A percentile compares a stretch with the other conserved stretches of the same genome.
Conservation (phyloP, 2,888 invertebrate genomes). For the Ligdia adustata region DNA sequence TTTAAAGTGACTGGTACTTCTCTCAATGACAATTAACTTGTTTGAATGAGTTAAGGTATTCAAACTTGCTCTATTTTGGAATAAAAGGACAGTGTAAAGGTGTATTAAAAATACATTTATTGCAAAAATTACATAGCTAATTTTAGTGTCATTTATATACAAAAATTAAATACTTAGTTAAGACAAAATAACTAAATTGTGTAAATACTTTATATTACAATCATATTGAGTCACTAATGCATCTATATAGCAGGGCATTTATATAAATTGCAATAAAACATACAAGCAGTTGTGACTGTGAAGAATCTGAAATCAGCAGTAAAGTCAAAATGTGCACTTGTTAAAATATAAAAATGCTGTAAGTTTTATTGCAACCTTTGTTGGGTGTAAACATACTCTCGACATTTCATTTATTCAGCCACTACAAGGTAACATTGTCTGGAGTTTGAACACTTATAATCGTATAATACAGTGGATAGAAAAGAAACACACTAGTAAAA, state of each 20-base stretch:
- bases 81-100: conserved; percentile 59
- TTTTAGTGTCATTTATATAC: conserved; percentile 81
- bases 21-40: too few species aligned
- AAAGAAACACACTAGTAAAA: conserved; percentile 1
- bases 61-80: too few species aligned
- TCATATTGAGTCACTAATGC: conserved; percentile 37
- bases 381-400: conserved; percentile 18
- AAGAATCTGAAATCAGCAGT: too few species aligned
- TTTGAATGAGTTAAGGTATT: too few species aligned
- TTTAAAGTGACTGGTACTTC: too few species aligned
- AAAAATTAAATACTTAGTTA: conserved; percentile 75
- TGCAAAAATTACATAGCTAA: conserved; percentile 80
- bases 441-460: conserved; percentile 15
- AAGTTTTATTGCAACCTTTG: conserved; percentile 31
- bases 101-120: conserved; percentile 84
- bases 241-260: conserved; percentile 23
- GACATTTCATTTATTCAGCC: conserved; percentile 38
- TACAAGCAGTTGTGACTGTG: background rate
- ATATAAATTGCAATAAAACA: conserved; percentile 15
- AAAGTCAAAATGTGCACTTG: too few species aligned
- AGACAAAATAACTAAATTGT: conserved; percentile 57
- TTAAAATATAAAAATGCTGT: too few species aligned
- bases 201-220: conserved; percentile 64
- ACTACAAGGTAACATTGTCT: conserved; percentile 55
- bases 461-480: conserved; percentile 9